These are phyloP conservation scores for Zonotrichia leucophrys DNA, from an alignment of 2,113 vertebrate species.

Conservation along the genomic window DNA sequence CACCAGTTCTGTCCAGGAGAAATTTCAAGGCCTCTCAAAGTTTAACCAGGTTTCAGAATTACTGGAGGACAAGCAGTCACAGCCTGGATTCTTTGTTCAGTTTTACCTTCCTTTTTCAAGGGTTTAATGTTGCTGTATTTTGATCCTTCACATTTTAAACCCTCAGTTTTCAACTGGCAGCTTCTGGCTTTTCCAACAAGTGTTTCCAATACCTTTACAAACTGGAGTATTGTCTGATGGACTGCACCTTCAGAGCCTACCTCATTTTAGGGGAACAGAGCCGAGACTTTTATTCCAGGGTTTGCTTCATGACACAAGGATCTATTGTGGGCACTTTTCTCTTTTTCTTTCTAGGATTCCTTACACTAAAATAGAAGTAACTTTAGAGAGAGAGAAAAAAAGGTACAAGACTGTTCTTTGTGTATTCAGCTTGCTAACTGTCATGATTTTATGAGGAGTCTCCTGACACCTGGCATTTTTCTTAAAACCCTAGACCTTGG, in stretches of 20 bases:
- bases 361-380: constrained; percentile 8
- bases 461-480: constrained; percentile 30
- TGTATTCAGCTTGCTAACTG: constrained; percentile 29
- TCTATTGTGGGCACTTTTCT: constrained; percentile 38
- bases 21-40: neutral
- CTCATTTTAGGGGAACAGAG: neutral
- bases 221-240: neutral
- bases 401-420: constrained; percentile 29
- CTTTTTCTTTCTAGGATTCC: constrained; percentile 42
- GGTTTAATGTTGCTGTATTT: constrained; percentile 1
- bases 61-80: neutral
- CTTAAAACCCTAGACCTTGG: constrained; percentile 37
- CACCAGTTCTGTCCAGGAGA: neutral
- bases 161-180: neutral
- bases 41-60: neutral
- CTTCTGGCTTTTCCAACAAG: neutral
- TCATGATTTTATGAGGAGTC: constrained; percentile 50
- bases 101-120: neutral
- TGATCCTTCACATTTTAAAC: constrained; percentile 3
- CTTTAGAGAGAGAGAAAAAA: neutral
- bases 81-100: neutral
- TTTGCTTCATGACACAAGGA: constrained; percentile 10
- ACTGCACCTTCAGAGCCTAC: neutral
- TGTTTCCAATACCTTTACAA: constrained; percentile 15
- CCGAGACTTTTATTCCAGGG: neutral